Evolutionary conservation across 2,888 invertebrate genomes (phyloP), one percentile per base, ranked within the genome.

Genomic region (Ochlodes sylvanus): DNA sequence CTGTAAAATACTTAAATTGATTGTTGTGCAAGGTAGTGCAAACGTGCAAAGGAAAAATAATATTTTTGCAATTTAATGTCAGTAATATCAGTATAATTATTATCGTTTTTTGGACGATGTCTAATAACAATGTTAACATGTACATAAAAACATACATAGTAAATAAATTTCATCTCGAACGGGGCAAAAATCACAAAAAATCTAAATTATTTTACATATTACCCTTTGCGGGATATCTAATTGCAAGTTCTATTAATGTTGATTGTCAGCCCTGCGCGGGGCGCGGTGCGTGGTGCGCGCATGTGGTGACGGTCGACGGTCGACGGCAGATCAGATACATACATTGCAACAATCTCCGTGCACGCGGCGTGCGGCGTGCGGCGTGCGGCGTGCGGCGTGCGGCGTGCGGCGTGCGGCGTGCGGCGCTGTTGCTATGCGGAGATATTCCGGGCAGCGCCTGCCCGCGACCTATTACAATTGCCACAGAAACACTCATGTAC

Each of bases 381-480:
- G 42, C 42, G n/a, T 4, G 14, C n/a, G 14, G 42, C 42, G n/a
- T 10, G n/a, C n/a, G 42, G 42, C 42, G 14, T 2, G 42, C 42
- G 32, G 32, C 32, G 32, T 5, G 32, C 32, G 32, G 32, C 32
- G 32, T 5, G 32, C 32, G 32, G 32, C 34, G 5, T 4, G 42
- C 55, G 52, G 21, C 21, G 56, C 57, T 57, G 64, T 65, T 65
- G 64, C 64, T 41, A 64, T 7, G 64, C 50, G n/a, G 64, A 56
- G 54, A 54, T 64, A 64, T 56, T 64, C 64, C 50, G 44, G 47
- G 44, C 41, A 14, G n/a, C 27, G 19, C 47, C 34, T 34, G 5
- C 7, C 32, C 32, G 32, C 32, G 5, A 7, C 32, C 6, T n/a
- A n/a, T n/a, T n/a, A 27, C 27, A 2, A 5, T 27, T 4, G 3